Conservation (phyloP, 2,113 vertebrate genomes). For the Crotalus helleri region DNA sequence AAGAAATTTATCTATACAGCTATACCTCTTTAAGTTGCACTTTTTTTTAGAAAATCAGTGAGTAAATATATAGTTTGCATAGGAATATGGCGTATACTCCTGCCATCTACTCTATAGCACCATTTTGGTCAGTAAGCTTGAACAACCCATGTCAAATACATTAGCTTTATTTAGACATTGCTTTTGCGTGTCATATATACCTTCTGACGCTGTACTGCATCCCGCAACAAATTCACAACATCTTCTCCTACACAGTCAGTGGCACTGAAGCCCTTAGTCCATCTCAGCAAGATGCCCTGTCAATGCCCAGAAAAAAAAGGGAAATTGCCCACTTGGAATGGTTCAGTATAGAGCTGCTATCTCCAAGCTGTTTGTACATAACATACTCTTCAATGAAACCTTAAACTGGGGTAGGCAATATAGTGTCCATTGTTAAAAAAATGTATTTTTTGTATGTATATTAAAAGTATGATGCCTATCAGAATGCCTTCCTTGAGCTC, state of each 20-base stretch:
- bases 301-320: not conserved
- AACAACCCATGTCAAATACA: not conserved
- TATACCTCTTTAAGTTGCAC: not conserved
- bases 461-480: not conserved
- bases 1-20: not conserved
- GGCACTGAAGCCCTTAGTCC: slow-evolving; percentile 78
- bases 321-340: rapidly evolving
- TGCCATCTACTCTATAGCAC: not conserved
- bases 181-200: slow-evolving; percentile 46
- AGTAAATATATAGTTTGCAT: too few relatives aligned
- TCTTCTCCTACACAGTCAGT: slow-evolving; percentile 68
- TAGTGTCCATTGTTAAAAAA: not conserved
- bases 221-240: slow-evolving; percentile 66
- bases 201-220: slow-evolving; percentile 66
- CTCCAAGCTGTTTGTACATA: not conserved
- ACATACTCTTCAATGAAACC: not conserved
- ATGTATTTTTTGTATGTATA: not conserved
- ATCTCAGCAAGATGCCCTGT: slow-evolving; percentile 74
- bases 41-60: not conserved
- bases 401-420: not conserved
- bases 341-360: not conserved
- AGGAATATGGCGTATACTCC: not conserved
- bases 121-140: not conserved
- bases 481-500: not conserved
- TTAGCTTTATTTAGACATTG: not conserved